Conservation (phyloP, 53 echinoderm and acorn worm genomes). For the Luidia sarsii region DNA sequence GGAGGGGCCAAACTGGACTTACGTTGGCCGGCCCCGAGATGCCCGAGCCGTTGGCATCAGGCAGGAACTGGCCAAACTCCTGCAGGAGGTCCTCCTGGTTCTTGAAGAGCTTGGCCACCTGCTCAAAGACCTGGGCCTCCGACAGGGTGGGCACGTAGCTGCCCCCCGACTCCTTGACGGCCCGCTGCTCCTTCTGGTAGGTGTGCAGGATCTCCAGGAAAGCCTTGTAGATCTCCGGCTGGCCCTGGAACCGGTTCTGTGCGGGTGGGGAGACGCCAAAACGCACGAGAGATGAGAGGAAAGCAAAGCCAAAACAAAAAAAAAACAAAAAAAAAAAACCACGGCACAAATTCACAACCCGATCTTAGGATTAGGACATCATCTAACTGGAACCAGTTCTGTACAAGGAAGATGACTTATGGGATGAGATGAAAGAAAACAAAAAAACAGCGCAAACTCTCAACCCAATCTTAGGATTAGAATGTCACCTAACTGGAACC, state of each 20-base stretch:
- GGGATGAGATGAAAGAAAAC: no score
- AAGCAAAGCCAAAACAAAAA: no score
- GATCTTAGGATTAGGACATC: no score
- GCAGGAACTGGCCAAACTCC: constrained; percentile 99
- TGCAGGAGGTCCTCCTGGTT: constrained; percentile 97
- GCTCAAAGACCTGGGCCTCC: constrained; percentile 96
- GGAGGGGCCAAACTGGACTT: neutral
- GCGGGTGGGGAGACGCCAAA: no score
- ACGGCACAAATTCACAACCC: no score
- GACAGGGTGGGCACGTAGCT: constrained; percentile 92
- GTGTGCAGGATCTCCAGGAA: constrained; percentile 98
- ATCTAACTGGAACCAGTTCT: no score
- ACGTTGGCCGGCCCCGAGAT: constrained; percentile 39
- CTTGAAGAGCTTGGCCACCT: constrained; percentile 96
- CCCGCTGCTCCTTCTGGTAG: constrained; percentile 98
- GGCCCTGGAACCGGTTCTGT: constrained; percentile 99
- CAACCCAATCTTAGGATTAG: no score
- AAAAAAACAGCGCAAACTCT: no score
- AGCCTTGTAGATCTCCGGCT: constrained; percentile 99
- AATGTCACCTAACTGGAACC: no score
- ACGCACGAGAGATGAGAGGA: no score
- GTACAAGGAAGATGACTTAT: no score
- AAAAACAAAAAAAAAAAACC: no score
- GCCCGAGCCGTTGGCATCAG: constrained; percentile 89
- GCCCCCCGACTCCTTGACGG: constrained; percentile 95